These are phyloP conservation scores for Serripes groenlandicus DNA, from an alignment of 2,888 invertebrate genomes.

Conservation along the genomic window DNA sequence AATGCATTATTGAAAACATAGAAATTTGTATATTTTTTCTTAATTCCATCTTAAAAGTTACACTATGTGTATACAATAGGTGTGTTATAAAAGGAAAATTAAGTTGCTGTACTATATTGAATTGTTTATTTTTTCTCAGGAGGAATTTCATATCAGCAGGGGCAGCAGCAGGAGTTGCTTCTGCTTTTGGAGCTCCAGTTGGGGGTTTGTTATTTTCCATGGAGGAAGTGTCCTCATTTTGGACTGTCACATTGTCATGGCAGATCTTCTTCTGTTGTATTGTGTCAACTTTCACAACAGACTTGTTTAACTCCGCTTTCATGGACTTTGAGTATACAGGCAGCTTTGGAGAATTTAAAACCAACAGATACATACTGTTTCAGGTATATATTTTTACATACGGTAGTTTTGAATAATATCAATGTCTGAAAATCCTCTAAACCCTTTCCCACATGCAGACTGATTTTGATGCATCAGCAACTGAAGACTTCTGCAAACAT, in stretches of 20 bases:
- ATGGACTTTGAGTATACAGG: constrained; percentile 82
- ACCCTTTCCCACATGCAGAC: too few species aligned
- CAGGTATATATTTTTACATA: constrained; percentile 80
- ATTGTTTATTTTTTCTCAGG: constrained; percentile 70
- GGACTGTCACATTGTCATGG: constrained; percentile 87
- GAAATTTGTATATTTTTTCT: too few species aligned
- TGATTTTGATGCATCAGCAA: too few species aligned
- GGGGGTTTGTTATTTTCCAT: constrained; percentile 87
- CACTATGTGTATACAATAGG: too few species aligned
- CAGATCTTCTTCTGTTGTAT: constrained; percentile 87
- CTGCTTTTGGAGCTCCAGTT: constrained; percentile 87
- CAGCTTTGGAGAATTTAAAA: constrained; percentile 85
- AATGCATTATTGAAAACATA: too few species aligned
- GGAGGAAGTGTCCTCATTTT: constrained; percentile 87
- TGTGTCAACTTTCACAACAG: constrained; percentile 86
- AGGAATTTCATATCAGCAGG: constrained; percentile 86
- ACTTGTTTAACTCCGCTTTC: constrained; percentile 85
- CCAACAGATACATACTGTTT: constrained; percentile 85
- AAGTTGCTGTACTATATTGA: too few species aligned
- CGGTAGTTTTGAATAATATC: too few species aligned
- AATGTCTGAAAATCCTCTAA: not conserved
- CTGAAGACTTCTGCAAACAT: not conserved
- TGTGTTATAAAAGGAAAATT: too few species aligned
- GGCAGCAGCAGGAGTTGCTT: constrained; percentile 87
- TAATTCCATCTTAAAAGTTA: too few species aligned